These are phyloP conservation scores for Spisula solida DNA, from an alignment of 2,888 invertebrate species.

Conservation along the genomic window DNA sequence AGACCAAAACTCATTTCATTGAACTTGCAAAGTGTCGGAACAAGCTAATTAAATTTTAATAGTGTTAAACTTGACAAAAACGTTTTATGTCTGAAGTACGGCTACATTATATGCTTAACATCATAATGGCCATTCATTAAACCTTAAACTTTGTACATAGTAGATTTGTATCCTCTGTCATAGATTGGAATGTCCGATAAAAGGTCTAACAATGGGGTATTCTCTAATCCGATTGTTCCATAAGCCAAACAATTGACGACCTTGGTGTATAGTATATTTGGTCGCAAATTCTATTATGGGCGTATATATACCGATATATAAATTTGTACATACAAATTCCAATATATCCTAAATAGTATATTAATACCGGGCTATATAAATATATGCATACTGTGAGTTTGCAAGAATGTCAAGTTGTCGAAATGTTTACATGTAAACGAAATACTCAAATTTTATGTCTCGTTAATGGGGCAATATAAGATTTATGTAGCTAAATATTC, in stretches of 20 bases:
- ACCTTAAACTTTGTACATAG: not conserved
- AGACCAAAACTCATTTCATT: too few species aligned
- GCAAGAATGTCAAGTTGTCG: not conserved
- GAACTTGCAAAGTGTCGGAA: too few species aligned
- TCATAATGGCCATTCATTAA: slow-evolving; percentile 15
- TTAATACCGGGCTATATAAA: not conserved
- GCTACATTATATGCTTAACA: not conserved
- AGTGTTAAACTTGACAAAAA: too few species aligned
- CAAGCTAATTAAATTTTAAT: too few species aligned
- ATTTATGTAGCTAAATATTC: not conserved
- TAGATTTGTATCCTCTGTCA: slow-evolving; percentile 31
- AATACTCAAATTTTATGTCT: slow-evolving; percentile 12
- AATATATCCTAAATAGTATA: not conserved
- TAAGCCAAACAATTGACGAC: slow-evolving; percentile 35
- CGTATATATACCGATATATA: not conserved
- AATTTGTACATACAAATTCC: not conserved
- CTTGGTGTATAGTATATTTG: slow-evolving; percentile 3
- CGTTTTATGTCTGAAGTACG: too few species aligned
- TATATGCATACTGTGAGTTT: not conserved
- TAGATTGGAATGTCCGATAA: slow-evolving; percentile 67
- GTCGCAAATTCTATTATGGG: slow-evolving; percentile 26
- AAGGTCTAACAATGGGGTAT: slow-evolving; percentile 40
- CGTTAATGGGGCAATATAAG: slow-evolving; percentile 3
- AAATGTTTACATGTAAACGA: not conserved
- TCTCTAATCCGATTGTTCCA: slow-evolving; percentile 46